These are phyloP conservation scores for Theretra japonica DNA, from an alignment of 2,888 invertebrate genomes.

Conservation along the genomic window DNA sequence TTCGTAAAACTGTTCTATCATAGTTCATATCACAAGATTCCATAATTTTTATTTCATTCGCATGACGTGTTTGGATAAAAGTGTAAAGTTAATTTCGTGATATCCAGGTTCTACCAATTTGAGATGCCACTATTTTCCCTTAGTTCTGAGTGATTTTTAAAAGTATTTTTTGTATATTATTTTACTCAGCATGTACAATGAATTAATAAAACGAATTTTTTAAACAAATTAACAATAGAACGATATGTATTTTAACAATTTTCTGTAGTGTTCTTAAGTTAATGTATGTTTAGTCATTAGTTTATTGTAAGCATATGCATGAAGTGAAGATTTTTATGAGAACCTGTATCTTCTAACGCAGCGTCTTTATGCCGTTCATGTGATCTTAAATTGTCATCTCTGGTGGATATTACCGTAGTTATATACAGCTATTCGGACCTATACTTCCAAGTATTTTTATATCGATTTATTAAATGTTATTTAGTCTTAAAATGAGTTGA, in stretches of 20 bases:
- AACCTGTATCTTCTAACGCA: constrained; percentile 19
- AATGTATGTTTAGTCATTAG: constrained; percentile 51
- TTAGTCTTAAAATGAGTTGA: background rate
- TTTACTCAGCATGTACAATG: constrained; percentile 57
- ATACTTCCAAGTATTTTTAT: constrained; percentile 18
- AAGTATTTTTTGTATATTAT: constrained; percentile 35
- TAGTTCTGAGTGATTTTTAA: background rate
- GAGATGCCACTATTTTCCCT: background rate
- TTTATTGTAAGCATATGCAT: constrained; percentile 37
- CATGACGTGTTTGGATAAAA: background rate
- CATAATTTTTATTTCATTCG: constrained; percentile 9
- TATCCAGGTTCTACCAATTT: background rate
- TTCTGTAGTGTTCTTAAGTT: constrained; percentile 57
- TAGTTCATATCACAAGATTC: background rate
- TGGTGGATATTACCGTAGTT: background rate
- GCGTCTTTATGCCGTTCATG: constrained; percentile 17
- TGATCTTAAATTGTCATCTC: background rate
- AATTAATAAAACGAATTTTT: constrained; percentile 63
- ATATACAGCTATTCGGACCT: constrained; percentile 34
- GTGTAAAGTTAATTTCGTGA: too few relatives aligned
- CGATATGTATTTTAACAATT: constrained; percentile 54
- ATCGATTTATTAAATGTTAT: background rate
- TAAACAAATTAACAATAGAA: constrained; percentile 46
- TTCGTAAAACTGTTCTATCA: background rate
- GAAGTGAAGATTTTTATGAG: constrained; percentile 29